These are phyloP conservation scores for Catocala nupta DNA, from an alignment of 2,888 invertebrate species.

Conservation along the genomic window DNA sequence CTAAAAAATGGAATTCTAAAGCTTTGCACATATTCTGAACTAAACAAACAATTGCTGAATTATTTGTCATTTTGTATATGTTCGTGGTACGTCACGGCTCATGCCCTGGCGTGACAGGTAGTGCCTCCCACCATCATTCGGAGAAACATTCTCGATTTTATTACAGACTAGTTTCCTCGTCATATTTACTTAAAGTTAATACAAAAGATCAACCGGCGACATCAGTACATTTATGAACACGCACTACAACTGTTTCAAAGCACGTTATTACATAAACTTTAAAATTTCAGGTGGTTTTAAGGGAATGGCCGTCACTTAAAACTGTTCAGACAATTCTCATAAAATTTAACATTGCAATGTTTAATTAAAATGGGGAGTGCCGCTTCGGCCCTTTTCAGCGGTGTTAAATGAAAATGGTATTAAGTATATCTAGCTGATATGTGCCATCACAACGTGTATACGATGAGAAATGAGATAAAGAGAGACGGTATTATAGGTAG, in stretches of 20 bases:
- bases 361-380: conserved; percentile 3
- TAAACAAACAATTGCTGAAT: neutral
- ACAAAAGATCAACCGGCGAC: neutral
- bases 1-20: too few species aligned
- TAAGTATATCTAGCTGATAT: neutral
- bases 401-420: neutral
- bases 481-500: too few species aligned
- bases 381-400: neutral
- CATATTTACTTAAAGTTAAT: conserved; percentile 3
- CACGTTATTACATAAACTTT: neutral
- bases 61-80: neutral
- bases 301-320: neutral
- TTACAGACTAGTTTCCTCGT: conserved; percentile 3
- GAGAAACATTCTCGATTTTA: conserved; percentile 10
- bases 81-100: neutral
- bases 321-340: neutral
- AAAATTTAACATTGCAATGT: conserved; percentile 4
- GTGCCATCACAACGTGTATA: too few species aligned
- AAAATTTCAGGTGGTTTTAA: neutral
- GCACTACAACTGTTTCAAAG: neutral
- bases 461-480: too few species aligned
- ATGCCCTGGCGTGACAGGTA: conserved; percentile 7
- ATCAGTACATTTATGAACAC: neutral
- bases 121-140: conserved; percentile 12
- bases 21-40: neutral